Conservation (phyloP, 1,140 invertebrate species). For the Trichonephila inaurata region DNA sequence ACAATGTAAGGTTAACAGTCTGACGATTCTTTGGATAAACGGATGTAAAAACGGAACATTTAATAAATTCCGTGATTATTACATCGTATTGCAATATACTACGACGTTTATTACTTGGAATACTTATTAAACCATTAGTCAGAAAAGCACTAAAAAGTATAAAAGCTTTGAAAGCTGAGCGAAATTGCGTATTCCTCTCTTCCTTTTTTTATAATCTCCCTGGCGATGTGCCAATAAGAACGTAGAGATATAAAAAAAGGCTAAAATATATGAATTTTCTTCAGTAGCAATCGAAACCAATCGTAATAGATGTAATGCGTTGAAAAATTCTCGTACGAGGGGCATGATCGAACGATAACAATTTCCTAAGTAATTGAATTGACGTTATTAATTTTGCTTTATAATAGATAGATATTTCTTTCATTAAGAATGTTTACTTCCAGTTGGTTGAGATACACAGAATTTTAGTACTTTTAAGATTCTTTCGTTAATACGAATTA, state of each 20-base stretch:
- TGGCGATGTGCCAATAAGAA: conserved; percentile 24
- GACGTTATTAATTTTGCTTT: not conserved
- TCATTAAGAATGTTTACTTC: not conserved
- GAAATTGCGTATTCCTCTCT: not conserved
- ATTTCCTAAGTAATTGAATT: not conserved
- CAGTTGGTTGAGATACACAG: too few species aligned
- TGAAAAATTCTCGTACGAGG: not conserved
- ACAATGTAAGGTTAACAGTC: not conserved
- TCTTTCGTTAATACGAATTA: too few species aligned
- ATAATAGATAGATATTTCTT: not conserved
- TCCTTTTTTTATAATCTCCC: not conserved
- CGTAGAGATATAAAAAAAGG: not conserved
- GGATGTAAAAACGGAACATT: not conserved
- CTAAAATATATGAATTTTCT: conserved; percentile 8
- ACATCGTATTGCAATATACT: not conserved
- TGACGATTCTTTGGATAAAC: not conserved
- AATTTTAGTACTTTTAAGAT: too few species aligned
- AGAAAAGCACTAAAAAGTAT: conserved; percentile 17
- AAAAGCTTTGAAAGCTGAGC: not conserved
- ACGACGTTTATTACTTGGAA: conserved; percentile 16
- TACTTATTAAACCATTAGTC: conserved; percentile 32
- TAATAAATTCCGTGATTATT: conserved; percentile 7
- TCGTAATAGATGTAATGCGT: not conserved
- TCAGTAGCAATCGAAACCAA: conserved; percentile 8
- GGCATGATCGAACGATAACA: not conserved